phyloP scores from a whole-genome alignment of 2,888 invertebrate genomes.

The Boloria selene region DNA sequence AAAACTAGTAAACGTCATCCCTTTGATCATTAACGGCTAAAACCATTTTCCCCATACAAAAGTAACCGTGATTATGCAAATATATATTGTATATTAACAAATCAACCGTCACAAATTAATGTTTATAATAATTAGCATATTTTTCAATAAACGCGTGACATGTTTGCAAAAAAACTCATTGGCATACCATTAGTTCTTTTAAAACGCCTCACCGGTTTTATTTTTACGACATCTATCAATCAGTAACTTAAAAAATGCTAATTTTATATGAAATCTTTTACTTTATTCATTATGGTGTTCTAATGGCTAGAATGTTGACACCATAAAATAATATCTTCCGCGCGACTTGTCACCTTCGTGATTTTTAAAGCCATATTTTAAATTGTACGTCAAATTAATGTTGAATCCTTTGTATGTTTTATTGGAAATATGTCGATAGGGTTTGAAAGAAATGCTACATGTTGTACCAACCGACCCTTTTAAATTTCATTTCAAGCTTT shows the following conservation, averaged over 20 bases:
- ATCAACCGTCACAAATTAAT: slow-evolving; percentile 82
- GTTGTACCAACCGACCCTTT: slow-evolving; percentile 71
- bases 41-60: slow-evolving; percentile 51
- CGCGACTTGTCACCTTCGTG: slow-evolving; percentile 62
- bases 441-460: slow-evolving; percentile 55
- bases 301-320: slow-evolving; percentile 52
- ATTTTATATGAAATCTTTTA: slow-evolving; percentile 52
- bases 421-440: slow-evolving; percentile 80
- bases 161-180: slow-evolving; percentile 51
- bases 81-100: slow-evolving; percentile 68
- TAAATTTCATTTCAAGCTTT: slow-evolving; percentile 73
- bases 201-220: slow-evolving; percentile 50
- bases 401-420: slow-evolving; percentile 68
- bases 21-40: slow-evolving; percentile 53
- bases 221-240: slow-evolving; percentile 76
- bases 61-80: slow-evolving; percentile 69
- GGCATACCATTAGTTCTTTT: slow-evolving; percentile 60
- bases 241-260: slow-evolving; percentile 64
- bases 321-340: slow-evolving; percentile 68
- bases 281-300: slow-evolving; percentile 70
- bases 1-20: slow-evolving; percentile 72
- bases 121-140: slow-evolving; percentile 77
- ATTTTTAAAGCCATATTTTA: slow-evolving; percentile 77
- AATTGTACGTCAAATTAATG: slow-evolving; percentile 81
- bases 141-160: slow-evolving; percentile 73